Evolutionary conservation across 2,888 invertebrate species (phyloP), one percentile per base, ranked within the genome.

Genomic region (Lamproptera curius): DNA sequence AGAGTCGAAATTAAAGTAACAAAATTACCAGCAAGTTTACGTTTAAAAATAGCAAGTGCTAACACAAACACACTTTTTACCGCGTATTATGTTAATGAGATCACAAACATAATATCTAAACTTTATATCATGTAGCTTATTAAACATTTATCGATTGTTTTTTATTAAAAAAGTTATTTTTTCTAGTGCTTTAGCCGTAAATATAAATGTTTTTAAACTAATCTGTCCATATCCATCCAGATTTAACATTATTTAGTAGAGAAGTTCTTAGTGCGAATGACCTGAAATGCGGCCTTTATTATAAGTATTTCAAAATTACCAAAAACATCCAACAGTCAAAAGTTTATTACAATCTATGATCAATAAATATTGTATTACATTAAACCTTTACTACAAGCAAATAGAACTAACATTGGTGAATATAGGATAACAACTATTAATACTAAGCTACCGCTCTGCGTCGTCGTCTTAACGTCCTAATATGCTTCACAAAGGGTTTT

Each of bases 11-110:
- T n/a, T n/a, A n/a, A n/a, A n/a, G n/a, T n/a, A n/a, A n/a, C n/a
- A n/a, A n/a, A n/a, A n/a, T n/a, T n/a, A n/a, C n/a, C n/a, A n/a
- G n/a, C n/a, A n/a, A n/a, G n/a, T n/a, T n/a, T n/a, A n/a, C n/a
- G n/a, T n/a, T n/a, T n/a, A n/a, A n/a, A n/a, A n/a, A n/a, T n/a
- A n/a, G n/a, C n/a, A n/a, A n/a, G n/a, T n/a, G n/a, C n/a, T n/a
- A n/a, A n/a, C n/a, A 20, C 13, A 31, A 31, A 31, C n/a, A 2
- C 31, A 31, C 26, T 40, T 16, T n/a, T n/a, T 41, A 33, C n/a
- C 33, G 17, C 10, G 35, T 35, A 34, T 36, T 28, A 42, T 42
- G 38, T 43, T 44, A 42, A 48, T 38, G 42, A 43, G 42, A 48
- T 48, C 42, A 43, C 16, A 43, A 43, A 37, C n/a, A 23, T 47